Conservation (phyloP, 1,140 invertebrate genomes). For the Papilio helenus region DNA sequence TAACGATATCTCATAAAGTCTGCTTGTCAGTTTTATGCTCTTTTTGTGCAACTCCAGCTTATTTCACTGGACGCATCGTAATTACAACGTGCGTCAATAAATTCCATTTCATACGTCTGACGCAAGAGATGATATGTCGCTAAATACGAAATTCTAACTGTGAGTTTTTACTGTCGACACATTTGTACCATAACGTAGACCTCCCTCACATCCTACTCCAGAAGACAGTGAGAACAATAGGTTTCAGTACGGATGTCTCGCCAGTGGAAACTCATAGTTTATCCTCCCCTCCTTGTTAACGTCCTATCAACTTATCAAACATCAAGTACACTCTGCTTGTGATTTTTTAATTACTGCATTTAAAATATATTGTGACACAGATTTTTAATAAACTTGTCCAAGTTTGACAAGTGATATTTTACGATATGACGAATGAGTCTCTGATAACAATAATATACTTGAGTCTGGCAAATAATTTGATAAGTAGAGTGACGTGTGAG, state of each 20-base stretch:
- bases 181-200: background rate
- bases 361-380: background rate
- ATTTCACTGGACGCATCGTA: background rate
- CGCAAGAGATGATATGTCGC: background rate
- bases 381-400: constrained; percentile 22
- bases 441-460: constrained; percentile 21
- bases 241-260: too few species aligned
- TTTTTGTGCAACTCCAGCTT: background rate
- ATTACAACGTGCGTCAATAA: background rate
- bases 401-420: constrained; percentile 1
- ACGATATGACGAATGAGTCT: constrained; percentile 19
- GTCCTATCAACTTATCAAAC: background rate
- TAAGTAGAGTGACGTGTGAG: constrained; percentile 11
- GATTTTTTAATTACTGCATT: background rate
- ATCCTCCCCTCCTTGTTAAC: background rate
- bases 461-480: constrained; percentile 8
- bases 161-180: background rate
- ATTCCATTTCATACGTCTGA: background rate
- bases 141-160: background rate
- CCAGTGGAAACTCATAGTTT: background rate
- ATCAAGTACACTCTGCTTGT: background rate
- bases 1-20: background rate
- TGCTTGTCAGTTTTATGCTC: background rate
- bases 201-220: background rate
- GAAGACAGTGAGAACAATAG: too few species aligned